These are phyloP conservation scores for Diceros bicornis DNA, from an alignment of 2,797 vertebrate genomes.

Conservation along the genomic window DNA sequence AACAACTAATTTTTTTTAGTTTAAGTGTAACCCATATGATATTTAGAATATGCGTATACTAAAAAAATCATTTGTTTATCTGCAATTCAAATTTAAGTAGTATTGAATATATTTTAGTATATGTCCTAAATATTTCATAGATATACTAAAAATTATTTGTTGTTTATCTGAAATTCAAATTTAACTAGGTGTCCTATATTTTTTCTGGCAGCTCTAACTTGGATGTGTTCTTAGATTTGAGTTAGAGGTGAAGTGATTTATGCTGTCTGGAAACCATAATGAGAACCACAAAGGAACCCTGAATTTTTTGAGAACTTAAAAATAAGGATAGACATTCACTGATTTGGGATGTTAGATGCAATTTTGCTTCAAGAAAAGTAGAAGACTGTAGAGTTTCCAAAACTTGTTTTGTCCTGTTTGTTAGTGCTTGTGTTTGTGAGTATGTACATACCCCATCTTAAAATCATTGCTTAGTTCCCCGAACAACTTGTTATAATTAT, in stretches of 20 bases:
- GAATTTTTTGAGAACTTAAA: not conserved
- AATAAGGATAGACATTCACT: not conserved
- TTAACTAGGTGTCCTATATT: not conserved
- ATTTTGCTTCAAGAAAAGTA: not conserved
- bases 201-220: not conserved
- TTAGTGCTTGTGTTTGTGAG: not conserved
- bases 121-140: not conserved
- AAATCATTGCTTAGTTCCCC: not conserved
- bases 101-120: not conserved
- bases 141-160: not conserved
- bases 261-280: not conserved
- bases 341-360: not conserved
- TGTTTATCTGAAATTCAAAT: constrained; percentile 13
- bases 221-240: not conserved
- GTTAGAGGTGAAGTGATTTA: not conserved
- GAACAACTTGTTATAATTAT: not conserved
- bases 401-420: not conserved
- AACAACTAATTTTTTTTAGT: not conserved
- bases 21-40: not conserved
- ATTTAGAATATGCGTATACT: not conserved
- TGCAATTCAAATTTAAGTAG: constrained; percentile 22
- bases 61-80: not conserved
- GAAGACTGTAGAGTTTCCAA: not conserved
- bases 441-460: not conserved
- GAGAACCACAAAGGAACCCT: not conserved